Conservation (phyloP, 2,797 vertebrate species). For the Lerista edwardsae region DNA sequence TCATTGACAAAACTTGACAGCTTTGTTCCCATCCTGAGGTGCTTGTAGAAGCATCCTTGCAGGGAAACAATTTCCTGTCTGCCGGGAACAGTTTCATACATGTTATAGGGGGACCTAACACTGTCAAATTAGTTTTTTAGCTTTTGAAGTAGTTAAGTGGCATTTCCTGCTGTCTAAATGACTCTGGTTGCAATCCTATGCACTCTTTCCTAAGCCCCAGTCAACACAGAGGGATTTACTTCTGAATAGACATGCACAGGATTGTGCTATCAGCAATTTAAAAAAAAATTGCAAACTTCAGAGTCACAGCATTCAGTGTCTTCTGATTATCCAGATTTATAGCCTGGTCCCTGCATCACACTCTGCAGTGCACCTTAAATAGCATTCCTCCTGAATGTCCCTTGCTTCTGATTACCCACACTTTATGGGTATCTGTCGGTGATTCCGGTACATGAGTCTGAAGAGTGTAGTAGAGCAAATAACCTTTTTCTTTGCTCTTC, state of each 20-base stretch:
- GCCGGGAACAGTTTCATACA: not conserved
- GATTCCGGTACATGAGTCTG: not conserved
- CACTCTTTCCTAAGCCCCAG: too few relatives aligned
- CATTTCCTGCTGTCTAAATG: too few relatives aligned
- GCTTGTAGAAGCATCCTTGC: not conserved
- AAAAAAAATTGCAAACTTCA: not conserved
- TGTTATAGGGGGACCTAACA: not conserved
- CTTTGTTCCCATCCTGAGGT: not conserved
- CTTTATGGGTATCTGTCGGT: not conserved
- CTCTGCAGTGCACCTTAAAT: not conserved
- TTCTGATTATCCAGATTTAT: not conserved
- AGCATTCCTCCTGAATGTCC: not conserved
- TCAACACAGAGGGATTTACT: too few relatives aligned
- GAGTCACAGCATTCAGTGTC: not conserved
- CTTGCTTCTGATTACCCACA: not conserved
- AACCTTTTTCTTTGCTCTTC: not conserved
- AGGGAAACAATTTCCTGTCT: conserved; percentile 14
- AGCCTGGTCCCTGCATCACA: not conserved
- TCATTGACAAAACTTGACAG: not conserved
- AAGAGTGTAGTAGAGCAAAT: too few relatives aligned
- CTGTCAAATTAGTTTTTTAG: not conserved
- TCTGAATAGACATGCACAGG: not conserved
- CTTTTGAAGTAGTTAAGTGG: conserved; percentile 7
- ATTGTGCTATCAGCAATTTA: not conserved
- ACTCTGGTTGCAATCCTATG: too few relatives aligned